phyloP scores from a whole-genome alignment of 2,113 vertebrate genomes.

The Tyto alba region DNA sequence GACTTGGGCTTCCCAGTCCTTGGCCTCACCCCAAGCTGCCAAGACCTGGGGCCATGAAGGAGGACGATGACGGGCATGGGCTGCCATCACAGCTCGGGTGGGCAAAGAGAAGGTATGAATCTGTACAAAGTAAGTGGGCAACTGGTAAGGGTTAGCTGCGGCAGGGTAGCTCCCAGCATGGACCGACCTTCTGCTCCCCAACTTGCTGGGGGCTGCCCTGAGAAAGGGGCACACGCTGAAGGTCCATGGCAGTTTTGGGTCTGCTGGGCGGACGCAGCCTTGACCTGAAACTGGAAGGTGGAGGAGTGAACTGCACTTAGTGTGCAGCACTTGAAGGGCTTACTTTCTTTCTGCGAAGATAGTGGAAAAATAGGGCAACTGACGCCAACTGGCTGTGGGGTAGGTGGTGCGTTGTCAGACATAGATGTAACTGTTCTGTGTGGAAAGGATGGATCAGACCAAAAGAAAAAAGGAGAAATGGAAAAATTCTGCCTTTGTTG shows the following conservation, averaged over 20 bases:
- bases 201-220: neutral
- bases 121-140: no score
- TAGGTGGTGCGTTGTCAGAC: neutral
- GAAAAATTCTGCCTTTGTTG: neutral
- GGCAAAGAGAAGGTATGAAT: neutral
- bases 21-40: neutral
- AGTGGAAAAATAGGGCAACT: neutral
- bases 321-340: neutral
- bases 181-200: neutral
- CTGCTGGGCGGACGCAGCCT: neutral
- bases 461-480: neutral
- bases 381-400: fast-evolving
- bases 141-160: neutral
- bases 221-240: neutral
- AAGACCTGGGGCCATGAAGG: neutral
- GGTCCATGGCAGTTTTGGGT: neutral
- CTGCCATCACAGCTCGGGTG: neutral
- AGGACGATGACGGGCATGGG: neutral
- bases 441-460: neutral
- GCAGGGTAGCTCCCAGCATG: neutral
- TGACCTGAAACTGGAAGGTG: neutral
- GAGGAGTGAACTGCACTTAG: neutral
- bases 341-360: neutral
- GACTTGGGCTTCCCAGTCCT: neutral
- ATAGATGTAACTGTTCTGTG: neutral